phyloP scores from a whole-genome alignment of 2,113 vertebrate species.

The Nycticryphes semicollaris region DNA sequence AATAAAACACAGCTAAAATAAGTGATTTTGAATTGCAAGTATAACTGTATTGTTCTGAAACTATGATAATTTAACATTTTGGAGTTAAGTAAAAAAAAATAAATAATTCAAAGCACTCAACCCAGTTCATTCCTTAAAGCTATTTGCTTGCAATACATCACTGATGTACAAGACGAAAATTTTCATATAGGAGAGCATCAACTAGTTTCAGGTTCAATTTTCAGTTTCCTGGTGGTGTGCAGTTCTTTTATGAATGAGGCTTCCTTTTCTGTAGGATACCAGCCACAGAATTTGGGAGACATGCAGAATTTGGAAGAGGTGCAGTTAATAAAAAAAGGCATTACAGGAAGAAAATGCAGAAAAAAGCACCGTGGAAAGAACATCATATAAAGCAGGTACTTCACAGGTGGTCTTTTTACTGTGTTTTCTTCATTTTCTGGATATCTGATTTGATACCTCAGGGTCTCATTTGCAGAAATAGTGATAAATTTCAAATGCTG shows the following conservation, averaged over 20 bases:
- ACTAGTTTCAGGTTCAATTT: neutral
- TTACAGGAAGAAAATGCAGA: neutral
- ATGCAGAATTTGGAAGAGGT: neutral
- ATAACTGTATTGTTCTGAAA: neutral
- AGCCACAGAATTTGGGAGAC: neutral
- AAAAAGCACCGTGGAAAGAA: neutral
- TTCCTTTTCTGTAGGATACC: neutral
- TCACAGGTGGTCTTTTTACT: neutral
- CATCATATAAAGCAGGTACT: neutral
- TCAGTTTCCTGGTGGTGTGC: neutral
- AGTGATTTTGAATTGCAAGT: neutral
- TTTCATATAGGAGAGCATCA: neutral
- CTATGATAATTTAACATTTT: neutral
- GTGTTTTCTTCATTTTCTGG: slow-evolving; percentile 17
- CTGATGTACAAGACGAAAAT: fast-evolving
- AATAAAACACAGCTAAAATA: neutral
- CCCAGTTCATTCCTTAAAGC: neutral
- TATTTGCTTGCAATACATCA: neutral
- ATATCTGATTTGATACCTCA: neutral
- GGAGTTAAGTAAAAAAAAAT: neutral
- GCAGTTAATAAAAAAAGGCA: neutral
- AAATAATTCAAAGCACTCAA: neutral
- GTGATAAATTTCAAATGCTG: neutral
- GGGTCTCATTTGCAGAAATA: neutral
- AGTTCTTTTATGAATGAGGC: neutral